Conservation (phyloP, 2,797 vertebrate species). For the Avahi laniger region DNA sequence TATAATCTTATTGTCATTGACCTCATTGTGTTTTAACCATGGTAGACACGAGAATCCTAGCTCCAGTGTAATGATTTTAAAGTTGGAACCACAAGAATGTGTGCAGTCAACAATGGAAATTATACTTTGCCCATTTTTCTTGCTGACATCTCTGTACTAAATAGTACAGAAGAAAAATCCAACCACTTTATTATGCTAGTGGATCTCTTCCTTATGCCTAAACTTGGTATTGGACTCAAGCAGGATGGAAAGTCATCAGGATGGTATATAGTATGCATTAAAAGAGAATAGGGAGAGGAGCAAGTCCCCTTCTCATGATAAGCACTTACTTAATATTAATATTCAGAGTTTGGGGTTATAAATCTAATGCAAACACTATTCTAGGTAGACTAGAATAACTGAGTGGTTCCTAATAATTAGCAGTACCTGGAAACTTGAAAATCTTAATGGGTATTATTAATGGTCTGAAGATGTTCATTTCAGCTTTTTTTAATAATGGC, state of each 20-base stretch:
- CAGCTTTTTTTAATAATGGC: neutral
- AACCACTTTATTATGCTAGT: neutral
- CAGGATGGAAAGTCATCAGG: neutral
- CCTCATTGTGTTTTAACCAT: neutral
- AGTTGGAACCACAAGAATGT: slow-evolving; percentile 51
- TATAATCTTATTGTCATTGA: neutral
- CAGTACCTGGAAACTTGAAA: neutral
- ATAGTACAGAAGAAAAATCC: neutral
- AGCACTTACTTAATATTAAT: neutral
- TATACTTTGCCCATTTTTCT: neutral
- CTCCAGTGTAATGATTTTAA: neutral
- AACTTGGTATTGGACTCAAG: slow-evolving; percentile 56
- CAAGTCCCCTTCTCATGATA: neutral
- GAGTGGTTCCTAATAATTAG: neutral
- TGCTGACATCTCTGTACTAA: neutral
- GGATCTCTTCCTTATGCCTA: slow-evolving; percentile 61
- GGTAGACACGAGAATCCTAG: neutral
- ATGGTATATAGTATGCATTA: neutral
- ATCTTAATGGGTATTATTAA: neutral
- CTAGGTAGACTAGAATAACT: neutral
- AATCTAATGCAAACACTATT: neutral
- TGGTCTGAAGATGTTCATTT: neutral
- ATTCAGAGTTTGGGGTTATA: neutral
- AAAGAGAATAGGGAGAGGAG: neutral
- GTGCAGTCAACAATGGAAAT: slow-evolving; percentile 10